Evolutionary conservation across 1,140 invertebrate genomes (phyloP), one percentile per base, ranked within the genome.

Genomic region (Bathynomus jamesi): DNA sequence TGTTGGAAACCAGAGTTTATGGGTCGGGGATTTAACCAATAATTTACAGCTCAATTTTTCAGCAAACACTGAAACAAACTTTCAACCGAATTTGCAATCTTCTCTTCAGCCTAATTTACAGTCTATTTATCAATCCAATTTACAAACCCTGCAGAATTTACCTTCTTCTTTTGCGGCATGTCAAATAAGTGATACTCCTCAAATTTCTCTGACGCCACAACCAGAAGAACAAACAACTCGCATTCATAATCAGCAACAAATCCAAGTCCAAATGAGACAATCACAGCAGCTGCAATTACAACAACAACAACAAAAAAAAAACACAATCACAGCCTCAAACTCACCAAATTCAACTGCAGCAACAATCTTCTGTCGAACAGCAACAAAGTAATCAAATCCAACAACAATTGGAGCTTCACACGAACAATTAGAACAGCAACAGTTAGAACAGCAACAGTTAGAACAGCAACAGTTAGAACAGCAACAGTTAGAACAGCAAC

Each of bases 151-250:
- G 64, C 28, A 65, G 27, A 65, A 70, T 46, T 60, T 67, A 11
- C 61, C 72, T n/a, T 70, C 82, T 69, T 86, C 81, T 65, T 78
- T 87, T 80, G 86, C 87, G 74, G 78, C 76, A 8, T 87, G 87
- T 78, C 86, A 87, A 78, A 87, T 88, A 69, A 85, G 83, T 7
- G 86, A 87, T 53, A 53, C 13, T 17, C 21, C 40, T 53, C 40
- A 53, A 21, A 53, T 53, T 17, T 17, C 11, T 53, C 11, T 53
- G 5, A 53, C 40, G 13, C 5, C 40, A 53, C 40, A 53, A 53
- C 11, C 21, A 17, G 40, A 53, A 21, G 40, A 53, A 53, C 40
- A 11, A 3, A 21, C 21, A 21, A 1, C 21, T 53, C 40, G 21
- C 2, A 53, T 53, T 21, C 40, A 53, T 11, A 21, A 53, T 53